Evolutionary conservation across 2,113 vertebrate genomes (phyloP).

Genomic region (Tursiops truncatus): DNA sequence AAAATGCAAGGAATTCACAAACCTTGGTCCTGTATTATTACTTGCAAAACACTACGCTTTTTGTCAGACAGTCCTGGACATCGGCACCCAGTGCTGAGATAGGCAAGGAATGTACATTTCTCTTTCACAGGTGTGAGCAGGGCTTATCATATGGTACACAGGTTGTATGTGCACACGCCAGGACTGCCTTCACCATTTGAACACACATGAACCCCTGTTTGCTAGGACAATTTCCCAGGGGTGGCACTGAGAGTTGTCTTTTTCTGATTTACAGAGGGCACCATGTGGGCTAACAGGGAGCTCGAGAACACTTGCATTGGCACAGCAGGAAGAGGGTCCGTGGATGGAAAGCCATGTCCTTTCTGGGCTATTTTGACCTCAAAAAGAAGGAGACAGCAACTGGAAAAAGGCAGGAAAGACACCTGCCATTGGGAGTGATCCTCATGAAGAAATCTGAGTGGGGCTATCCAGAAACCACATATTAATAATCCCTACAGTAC

Average conservation of each 20-base stretch:
- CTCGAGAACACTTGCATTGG: fast-evolving
- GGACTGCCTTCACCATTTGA: background rate
- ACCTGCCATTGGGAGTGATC: background rate
- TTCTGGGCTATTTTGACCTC: background rate
- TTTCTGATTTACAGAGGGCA: background rate
- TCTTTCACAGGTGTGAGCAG: background rate
- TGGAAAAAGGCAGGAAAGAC: background rate
- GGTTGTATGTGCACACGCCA: background rate
- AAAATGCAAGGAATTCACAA: background rate
- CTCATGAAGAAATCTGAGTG: background rate
- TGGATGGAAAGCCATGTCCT: too few species aligned
- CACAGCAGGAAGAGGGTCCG: background rate
- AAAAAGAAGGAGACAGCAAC: background rate
- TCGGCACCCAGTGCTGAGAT: background rate
- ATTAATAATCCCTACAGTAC: background rate
- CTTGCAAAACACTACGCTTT: background rate
- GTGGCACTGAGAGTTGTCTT: background rate
- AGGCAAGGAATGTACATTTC: background rate
- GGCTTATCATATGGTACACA: too few species aligned
- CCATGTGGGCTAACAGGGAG: background rate
- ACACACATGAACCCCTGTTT: background rate
- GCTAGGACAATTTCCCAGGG: background rate
- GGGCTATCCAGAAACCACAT: background rate
- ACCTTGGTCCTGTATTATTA: background rate
- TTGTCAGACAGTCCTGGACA: background rate